These are phyloP conservation scores for Ernsta delagoae DNA, from an alignment of 2,888 invertebrate species.

Conservation along the genomic window DNA sequence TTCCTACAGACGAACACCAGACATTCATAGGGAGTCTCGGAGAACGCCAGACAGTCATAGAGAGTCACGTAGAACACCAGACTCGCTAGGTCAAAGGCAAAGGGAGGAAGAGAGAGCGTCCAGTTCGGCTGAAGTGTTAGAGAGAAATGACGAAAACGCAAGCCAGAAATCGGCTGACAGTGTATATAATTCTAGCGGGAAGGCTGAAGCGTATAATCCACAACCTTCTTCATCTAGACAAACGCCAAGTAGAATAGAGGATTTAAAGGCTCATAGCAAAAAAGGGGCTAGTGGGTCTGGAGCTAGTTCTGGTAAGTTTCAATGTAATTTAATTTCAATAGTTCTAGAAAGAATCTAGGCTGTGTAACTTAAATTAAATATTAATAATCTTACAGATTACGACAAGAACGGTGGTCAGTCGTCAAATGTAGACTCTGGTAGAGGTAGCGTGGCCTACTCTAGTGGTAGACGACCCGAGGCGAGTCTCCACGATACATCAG, in stretches of 20 bases:
- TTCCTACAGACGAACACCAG: constrained; percentile 70
- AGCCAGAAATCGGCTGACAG: constrained; percentile 83
- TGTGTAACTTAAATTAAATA: no score
- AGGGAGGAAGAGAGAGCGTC: constrained; percentile 70
- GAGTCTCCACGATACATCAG: constrained; percentile 83
- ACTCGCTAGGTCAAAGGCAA: constrained; percentile 64
- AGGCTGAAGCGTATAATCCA: constrained; percentile 68
- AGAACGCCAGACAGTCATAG: constrained; percentile 67
- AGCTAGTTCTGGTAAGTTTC: constrained; percentile 83
- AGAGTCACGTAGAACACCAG: constrained; percentile 64
- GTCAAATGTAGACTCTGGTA: constrained; percentile 91
- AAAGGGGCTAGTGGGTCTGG: constrained; percentile 83
- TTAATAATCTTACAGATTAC: constrained; percentile 80
- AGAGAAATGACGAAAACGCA: constrained; percentile 72
- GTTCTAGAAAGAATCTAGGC: no score
- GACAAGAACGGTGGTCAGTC: constrained; percentile 90
- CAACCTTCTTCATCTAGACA: constrained; percentile 79
- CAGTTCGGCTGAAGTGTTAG: constrained; percentile 53
- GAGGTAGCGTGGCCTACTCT: constrained; percentile 92
- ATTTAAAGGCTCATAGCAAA: constrained; percentile 74
- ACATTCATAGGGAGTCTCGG: constrained; percentile 58
- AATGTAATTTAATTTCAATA: not conserved
- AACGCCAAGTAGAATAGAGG: constrained; percentile 78
- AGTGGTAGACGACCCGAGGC: constrained; percentile 87
- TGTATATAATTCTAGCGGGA: constrained; percentile 84